Evolutionary conservation across 1,140 invertebrate genomes (phyloP), one percentile per base, ranked within the genome.

Genomic region (Campodea augens): DNA sequence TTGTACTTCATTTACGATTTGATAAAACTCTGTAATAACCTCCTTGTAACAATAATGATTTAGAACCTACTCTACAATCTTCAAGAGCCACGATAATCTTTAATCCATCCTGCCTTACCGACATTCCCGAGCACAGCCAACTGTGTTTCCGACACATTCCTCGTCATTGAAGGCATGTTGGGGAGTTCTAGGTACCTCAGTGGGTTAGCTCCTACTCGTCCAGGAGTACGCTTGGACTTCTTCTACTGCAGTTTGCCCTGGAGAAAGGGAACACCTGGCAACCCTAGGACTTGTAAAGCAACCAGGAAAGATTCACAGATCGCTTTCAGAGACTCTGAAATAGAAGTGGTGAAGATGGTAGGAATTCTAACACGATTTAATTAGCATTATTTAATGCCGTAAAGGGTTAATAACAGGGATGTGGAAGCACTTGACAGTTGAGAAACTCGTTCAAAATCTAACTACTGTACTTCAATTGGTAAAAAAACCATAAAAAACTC

Each of bases 241-340:
- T 71, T 69, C 53, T 74, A 73, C 50, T 86, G 81, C 45, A 87
- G 60, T 47, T 72, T 72, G 12, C 76, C 71, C 19, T 60, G 55
- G 15, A 54, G 51, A 39, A 62, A 48, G 18, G 60, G 54, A 37
- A 63, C 58, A 29, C 57, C 56, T 13, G 55, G n/a, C n/a, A n/a
- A 45, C 10, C 49, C 51, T 21, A 57, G 55, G 38, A 85, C 77
- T 48, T 85, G 78, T 41, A 84, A 62, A 1, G 85, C 82, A 13
- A 90, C 81, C 44, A 75, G 64, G 56, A 92, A 77, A 38, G 84
- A 78, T 61, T 92, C 86, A 47, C 79, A 80, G 51, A 92, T 87
- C 0, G 85, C 81, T 54, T 77, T 78, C 20, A 92, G 59, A 0
- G 85, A 89, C 70, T 92, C 88, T 88, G 61, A n/a, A n/a, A 12